These are phyloP conservation scores for Drosophila merina DNA, from an alignment of 2,888 invertebrate genomes.

Conservation along the genomic window DNA sequence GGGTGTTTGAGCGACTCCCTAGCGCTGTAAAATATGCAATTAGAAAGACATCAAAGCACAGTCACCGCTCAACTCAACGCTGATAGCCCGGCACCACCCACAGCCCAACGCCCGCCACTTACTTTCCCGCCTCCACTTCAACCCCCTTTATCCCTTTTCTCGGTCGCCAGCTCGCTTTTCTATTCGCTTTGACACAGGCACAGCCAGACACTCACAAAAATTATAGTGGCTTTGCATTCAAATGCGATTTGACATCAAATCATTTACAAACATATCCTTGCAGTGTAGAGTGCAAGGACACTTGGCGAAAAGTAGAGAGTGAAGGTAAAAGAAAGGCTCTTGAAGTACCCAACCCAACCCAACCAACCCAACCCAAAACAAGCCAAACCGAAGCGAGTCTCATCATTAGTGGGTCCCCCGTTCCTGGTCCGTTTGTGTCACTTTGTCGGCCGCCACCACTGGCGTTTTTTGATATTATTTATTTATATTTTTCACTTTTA, in stretches of 20 bases:
- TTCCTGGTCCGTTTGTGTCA: conserved; percentile 22
- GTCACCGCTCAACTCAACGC: conserved; percentile 39
- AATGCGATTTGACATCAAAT: neutral
- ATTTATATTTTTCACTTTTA: conserved; percentile 62
- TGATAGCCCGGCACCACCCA: conserved; percentile 21
- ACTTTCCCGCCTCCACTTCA: conserved; percentile 10
- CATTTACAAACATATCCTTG: no score
- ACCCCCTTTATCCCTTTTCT: conserved; percentile 4
- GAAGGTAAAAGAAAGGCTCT: conserved; percentile 17
- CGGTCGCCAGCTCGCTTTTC: conserved; percentile 37
- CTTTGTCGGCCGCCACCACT: conserved; percentile 35
- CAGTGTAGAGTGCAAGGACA: conserved; percentile 36
- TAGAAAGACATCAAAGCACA: conserved; percentile 75
- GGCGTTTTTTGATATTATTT: conserved; percentile 51
- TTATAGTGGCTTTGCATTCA: neutral
- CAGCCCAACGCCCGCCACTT: conserved; percentile 21
- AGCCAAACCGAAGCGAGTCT: conserved; percentile 31
- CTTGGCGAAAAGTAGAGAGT: conserved; percentile 17
- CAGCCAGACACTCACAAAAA: conserved; percentile 25
- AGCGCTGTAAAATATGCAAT: conserved; percentile 78
- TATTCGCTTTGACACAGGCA: conserved; percentile 61
- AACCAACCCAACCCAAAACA: neutral
- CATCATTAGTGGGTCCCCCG: conserved; percentile 35
- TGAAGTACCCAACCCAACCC: conserved; percentile 18
- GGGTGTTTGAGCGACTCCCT: conserved; percentile 49